Evolutionary conservation across 2,888 invertebrate species (phyloP).

Genomic region (Heliconius hortense): DNA sequence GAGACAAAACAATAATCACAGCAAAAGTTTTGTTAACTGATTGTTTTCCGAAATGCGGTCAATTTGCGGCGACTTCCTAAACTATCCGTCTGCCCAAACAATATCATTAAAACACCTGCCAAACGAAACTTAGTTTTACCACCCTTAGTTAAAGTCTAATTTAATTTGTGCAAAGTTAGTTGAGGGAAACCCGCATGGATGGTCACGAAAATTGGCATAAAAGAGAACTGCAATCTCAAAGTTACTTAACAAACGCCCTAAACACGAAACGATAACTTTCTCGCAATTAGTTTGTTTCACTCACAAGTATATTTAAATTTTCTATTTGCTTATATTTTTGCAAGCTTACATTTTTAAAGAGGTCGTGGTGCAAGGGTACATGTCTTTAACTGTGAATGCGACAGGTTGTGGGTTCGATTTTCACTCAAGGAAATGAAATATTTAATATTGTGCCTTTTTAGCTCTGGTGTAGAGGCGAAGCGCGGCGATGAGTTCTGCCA

Average conservation of each 20-base stretch:
- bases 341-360: not conserved
- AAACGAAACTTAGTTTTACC: slow-evolving; percentile 32
- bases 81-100: slow-evolving; percentile 43
- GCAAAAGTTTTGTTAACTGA: slow-evolving; percentile 55
- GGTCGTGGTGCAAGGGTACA: no score
- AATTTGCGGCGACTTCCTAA: slow-evolving; percentile 51
- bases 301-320: not conserved
- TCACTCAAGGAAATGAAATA: no score
- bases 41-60: slow-evolving; percentile 66
- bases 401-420: no score
- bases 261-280: slow-evolving; percentile 21
- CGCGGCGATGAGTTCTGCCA: no score
- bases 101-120: slow-evolving; percentile 36
- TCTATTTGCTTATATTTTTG: not conserved
- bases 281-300: slow-evolving; percentile 4
- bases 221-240: slow-evolving; percentile 34
- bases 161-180: slow-evolving; percentile 33
- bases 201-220: slow-evolving; percentile 33
- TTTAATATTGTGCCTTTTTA: no score
- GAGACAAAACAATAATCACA: slow-evolving; percentile 19
- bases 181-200: slow-evolving; percentile 29
- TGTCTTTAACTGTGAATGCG: no score
- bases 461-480: no score
- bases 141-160: slow-evolving; percentile 37
- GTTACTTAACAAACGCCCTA: slow-evolving; percentile 26